phyloP scores from a whole-genome alignment of 2,888 invertebrate genomes.

The Cheilosia grossa region DNA sequence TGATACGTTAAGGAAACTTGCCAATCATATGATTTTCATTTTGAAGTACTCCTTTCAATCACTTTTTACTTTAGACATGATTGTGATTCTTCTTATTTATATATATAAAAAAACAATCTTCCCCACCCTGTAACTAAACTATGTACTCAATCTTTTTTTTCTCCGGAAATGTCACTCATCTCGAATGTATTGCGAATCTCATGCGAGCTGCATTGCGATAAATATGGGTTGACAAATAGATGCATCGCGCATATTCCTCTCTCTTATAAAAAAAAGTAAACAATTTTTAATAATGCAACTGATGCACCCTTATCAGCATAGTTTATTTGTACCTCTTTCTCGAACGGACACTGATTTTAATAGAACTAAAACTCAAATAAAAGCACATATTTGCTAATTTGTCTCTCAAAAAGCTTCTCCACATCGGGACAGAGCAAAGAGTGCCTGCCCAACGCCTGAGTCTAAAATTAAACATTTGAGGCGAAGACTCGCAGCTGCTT shows the following conservation, averaged over 20 bases:
- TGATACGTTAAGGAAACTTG: no score
- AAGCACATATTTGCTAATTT: conserved; percentile 32
- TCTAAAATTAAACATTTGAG: conserved; percentile 75
- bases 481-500: conserved; percentile 70
- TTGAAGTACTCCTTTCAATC: no score
- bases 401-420: conserved; percentile 53
- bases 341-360: conserved; percentile 5
- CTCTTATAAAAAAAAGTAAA: conserved; percentile 51
- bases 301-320: conserved; percentile 65
- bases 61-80: no score
- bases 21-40: no score
- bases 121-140: conserved; percentile 14
- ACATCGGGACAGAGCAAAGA: conserved; percentile 32
- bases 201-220: conserved; percentile 31
- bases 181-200: not conserved
- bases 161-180: not conserved
- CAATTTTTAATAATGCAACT: conserved; percentile 47
- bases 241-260: conserved; percentile 71
- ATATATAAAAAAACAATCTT: no score
- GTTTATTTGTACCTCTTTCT: conserved; percentile 12
- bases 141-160: not conserved
- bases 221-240: conserved; percentile 12
- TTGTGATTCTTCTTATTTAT: no score
- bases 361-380: conserved; percentile 42
- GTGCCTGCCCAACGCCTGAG: conserved; percentile 52